These are phyloP conservation scores for Leptopilina drosophilae DNA, from an alignment of 2,888 invertebrate species.

Conservation along the genomic window DNA sequence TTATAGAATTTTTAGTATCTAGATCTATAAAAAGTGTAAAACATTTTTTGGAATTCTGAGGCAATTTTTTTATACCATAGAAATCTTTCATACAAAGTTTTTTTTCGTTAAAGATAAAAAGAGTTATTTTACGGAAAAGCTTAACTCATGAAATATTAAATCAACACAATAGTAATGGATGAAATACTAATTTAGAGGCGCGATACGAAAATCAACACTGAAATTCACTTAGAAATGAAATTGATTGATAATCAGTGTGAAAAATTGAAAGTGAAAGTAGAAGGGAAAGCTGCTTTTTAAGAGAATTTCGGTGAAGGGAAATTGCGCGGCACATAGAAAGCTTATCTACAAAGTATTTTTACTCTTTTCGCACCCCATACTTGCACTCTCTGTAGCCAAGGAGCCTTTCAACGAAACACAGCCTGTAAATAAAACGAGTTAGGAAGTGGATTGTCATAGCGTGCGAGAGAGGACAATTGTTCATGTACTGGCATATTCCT, in stretches of 20 bases:
- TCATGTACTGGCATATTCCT: not conserved
- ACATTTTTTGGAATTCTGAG: too few relatives aligned
- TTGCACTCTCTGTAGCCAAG: not conserved
- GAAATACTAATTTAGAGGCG: too few relatives aligned
- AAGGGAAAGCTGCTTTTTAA: not conserved
- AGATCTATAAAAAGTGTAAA: too few relatives aligned
- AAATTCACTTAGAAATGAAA: too few relatives aligned
- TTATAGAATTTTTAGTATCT: too few relatives aligned
- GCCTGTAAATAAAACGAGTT: conserved; percentile 24
- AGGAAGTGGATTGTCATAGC: conserved; percentile 13
- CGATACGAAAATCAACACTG: too few relatives aligned
- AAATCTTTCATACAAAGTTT: too few relatives aligned
- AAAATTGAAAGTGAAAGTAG: not conserved
- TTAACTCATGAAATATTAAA: too few relatives aligned
- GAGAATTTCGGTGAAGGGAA: not conserved
- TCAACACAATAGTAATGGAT: too few relatives aligned
- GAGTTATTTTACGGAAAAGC: too few relatives aligned
- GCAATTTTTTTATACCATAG: too few relatives aligned
- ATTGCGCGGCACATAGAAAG: not conserved
- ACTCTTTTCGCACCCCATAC: not conserved
- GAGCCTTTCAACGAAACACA: not conserved
- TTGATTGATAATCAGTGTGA: not conserved
- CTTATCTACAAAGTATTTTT: not conserved
- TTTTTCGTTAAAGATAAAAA: too few relatives aligned
- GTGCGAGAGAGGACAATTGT: conserved; percentile 1